Base-by-base conservation (phyloP, 2,113 vertebrate genomes). In the Epinephelus cyanopodus region DNA sequence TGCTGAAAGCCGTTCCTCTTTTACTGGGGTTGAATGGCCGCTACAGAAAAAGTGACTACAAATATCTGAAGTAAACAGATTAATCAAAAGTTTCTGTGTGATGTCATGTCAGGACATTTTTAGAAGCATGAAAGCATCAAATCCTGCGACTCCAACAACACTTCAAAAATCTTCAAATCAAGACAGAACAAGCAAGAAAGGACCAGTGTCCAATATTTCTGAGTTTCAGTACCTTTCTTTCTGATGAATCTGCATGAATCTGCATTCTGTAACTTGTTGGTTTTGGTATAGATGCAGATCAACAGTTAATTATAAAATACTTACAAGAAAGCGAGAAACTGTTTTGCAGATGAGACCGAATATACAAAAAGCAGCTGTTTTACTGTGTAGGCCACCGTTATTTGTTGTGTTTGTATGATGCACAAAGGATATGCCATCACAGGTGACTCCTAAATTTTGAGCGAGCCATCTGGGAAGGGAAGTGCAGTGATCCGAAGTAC, bases 401-500 rank as follows among this genome's bases (percentile, higher is more conserved):
- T 23, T 65, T 50, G 42, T 12, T 45, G 37, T 66, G 23, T 60
- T 62, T 64, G 7, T 9, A n/a, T 5, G 13, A 45, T 15, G 9
- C 33, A 25, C 39, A 42, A 29, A 74, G 74, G 13, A 61, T 14
- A 21, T 50, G 57, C 37, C 68, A 54, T 74, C 64, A 72, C 65
- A 64, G 77, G 64, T 79, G 79, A 82, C 62, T 69, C 53, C 12
- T 73, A 60, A 37, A 80, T 84, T 83, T 75, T 39, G 15, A 42
- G 17, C 21, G 17, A 70, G 50, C 57, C 77, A 42, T 74, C 63
- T 47, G 37, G 19, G 57, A 81, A 63, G 19, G 71, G 81, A 89
- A 68, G 65, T 12, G 74, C 74, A 80, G 50, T 81, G 83, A 91
- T 89, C 74, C 86, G 1, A 61, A 57, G 62, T 29, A 81, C 6